These are phyloP conservation scores for Acleris laterana DNA, from an alignment of 2,888 invertebrate species.

Conservation along the genomic window DNA sequence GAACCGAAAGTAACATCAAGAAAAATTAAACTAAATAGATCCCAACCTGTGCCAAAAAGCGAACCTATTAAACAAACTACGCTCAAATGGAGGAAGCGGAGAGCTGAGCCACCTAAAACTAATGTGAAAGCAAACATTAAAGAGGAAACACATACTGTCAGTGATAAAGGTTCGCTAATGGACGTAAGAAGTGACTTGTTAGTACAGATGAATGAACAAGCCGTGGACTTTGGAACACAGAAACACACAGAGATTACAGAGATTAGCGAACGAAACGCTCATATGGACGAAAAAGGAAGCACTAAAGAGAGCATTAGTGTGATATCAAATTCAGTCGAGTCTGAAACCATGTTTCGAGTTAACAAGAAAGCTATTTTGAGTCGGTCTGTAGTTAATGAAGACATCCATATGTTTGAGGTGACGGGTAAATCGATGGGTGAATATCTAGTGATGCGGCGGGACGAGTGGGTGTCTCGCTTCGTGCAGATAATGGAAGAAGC, in stretches of 20 bases:
- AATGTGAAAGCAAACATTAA: background rate
- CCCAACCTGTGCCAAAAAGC: background rate
- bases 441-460: constrained; percentile 56
- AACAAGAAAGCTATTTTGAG: constrained; percentile 27
- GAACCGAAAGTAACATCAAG: constrained; percentile 40
- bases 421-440: constrained; percentile 58
- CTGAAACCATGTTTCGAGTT: constrained; percentile 38
- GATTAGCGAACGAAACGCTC: constrained; percentile 2
- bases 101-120: constrained; percentile 18
- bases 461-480: constrained; percentile 72
- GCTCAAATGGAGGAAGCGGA: constrained; percentile 57
- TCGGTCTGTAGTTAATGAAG: constrained; percentile 17
- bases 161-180: background rate
- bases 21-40: constrained; percentile 25
- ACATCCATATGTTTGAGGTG: constrained; percentile 58
- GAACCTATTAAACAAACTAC: constrained; percentile 3
- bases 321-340: constrained; percentile 53
- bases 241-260: constrained; percentile 7
- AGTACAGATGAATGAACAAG: constrained; percentile 7
- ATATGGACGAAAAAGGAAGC: constrained; percentile 11
- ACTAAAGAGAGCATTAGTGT: constrained; percentile 50
- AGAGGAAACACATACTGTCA: background rate
- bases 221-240: background rate
- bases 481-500: constrained; percentile 75
- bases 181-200: background rate